A percentile compares a stretch with the other conserved stretches of the same genome.
These are phyloP conservation scores for Otus sunia DNA, from an alignment of 2,113 vertebrate genomes.

Conservation along the genomic window DNA sequence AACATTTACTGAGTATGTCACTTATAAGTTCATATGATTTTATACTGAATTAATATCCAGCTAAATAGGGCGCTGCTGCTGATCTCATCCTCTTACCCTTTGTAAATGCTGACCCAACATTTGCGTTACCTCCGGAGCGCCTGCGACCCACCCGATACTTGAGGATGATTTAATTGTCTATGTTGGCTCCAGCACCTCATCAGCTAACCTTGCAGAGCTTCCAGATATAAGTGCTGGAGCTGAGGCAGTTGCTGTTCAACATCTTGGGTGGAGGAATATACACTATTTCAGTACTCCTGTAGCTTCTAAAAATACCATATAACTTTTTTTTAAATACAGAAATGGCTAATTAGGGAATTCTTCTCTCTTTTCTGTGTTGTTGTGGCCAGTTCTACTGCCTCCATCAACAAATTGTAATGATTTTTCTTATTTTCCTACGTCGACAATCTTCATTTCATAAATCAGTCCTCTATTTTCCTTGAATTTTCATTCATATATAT, in stretches of 20 bases:
- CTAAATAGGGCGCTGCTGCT: neutral
- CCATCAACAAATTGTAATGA: neutral
- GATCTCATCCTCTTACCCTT: neutral
- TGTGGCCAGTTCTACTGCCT: neutral
- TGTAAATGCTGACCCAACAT: neutral
- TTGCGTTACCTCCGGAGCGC: neutral
- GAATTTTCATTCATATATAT: neutral
- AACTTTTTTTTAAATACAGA: neutral
- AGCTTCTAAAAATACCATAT: neutral
- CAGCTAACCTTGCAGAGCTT: neutral
- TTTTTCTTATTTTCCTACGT: neutral
- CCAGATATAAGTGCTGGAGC: neutral
- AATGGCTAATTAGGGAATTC: neutral
- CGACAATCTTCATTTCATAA: neutral
- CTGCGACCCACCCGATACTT: neutral
- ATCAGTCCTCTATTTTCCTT: neutral
- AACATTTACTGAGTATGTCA: neutral
- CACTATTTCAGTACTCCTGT: neutral
- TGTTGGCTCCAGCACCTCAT: neutral
- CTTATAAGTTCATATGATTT: neutral
- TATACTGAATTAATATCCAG: neutral
- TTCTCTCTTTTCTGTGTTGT: neutral
- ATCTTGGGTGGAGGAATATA: neutral
- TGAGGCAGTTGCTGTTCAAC: neutral
- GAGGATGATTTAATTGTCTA: neutral